Percentiles rank a stretch among this genome's conserved stretches.
Conservation (phyloP, 1,140 invertebrate genomes). For the Leptinotarsa texana region DNA sequence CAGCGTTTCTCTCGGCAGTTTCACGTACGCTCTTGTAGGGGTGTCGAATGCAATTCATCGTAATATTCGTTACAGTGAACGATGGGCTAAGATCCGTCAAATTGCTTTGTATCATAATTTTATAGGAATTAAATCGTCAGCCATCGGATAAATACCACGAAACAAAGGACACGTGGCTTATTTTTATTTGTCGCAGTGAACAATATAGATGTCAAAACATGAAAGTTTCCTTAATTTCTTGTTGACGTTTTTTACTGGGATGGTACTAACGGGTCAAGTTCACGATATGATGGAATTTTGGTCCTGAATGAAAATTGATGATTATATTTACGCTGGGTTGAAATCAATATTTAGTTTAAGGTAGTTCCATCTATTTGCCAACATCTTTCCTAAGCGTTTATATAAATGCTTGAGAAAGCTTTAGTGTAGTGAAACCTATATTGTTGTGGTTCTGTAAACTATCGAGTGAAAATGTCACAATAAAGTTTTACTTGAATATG, state of each 20-base stretch:
- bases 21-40: slow-evolving; percentile 17
- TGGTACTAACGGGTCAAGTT: too few relatives aligned
- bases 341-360: too few relatives aligned
- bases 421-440: too few relatives aligned
- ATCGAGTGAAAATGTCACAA: too few relatives aligned
- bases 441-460: too few relatives aligned
- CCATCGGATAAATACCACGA: slow-evolving; percentile 21
- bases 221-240: background rate
- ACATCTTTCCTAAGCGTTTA: too few relatives aligned
- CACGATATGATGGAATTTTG: too few relatives aligned
- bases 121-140: slow-evolving; percentile 22
- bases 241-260: too few relatives aligned
- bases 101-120: slow-evolving; percentile 30
- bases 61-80: slow-evolving; percentile 7
- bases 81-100: slow-evolving; percentile 28
- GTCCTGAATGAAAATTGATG: background rate
- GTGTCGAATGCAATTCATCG: slow-evolving; percentile 13
- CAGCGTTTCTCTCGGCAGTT: slow-evolving; percentile 22
- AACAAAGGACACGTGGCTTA: slow-evolving; percentile 26
- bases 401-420: too few relatives aligned
- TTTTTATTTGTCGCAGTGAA: slow-evolving; percentile 7
- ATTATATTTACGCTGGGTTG: too few relatives aligned
- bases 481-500: too few relatives aligned
- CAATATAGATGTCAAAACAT: slow-evolving; percentile 17
- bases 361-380: too few relatives aligned